Conservation (phyloP, 2,797 vertebrate genomes). For the Sebastes jordani region DNA sequence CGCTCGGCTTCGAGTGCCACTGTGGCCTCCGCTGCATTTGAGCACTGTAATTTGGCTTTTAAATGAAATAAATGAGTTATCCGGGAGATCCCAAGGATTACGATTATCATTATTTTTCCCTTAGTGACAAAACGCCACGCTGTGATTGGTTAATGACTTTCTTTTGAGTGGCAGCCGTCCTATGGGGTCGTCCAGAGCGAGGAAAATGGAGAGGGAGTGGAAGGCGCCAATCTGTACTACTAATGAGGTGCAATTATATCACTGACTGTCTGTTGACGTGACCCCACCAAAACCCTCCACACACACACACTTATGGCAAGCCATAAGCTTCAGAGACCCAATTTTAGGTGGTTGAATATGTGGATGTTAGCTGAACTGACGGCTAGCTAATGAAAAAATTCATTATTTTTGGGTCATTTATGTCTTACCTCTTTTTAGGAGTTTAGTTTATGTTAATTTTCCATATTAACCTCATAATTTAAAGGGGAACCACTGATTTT, state of each 20-base stretch:
- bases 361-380: not conserved
- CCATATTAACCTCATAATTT: not conserved
- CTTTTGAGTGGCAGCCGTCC: constrained; percentile 74
- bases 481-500: not conserved
- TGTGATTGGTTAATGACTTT: constrained; percentile 82
- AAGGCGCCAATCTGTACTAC: constrained; percentile 67
- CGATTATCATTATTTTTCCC: constrained; percentile 76
- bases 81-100: constrained; percentile 75
- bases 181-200: constrained; percentile 71
- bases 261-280: constrained; percentile 66
- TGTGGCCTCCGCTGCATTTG: constrained; percentile 66
- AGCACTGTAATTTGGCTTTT: constrained; percentile 78
- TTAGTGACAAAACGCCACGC: constrained; percentile 67
- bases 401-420: not conserved
- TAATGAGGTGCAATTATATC: constrained; percentile 75
- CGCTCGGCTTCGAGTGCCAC: constrained; percentile 65
- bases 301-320: constrained; percentile 13
- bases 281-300: constrained; percentile 52
- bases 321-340: constrained; percentile 1
- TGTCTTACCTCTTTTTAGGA: not conserved
- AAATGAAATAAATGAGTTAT: constrained; percentile 80
- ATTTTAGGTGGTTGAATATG: not conserved
- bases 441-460: not conserved
- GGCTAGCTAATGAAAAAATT: not conserved
- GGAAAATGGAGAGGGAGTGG: constrained; percentile 67